Base-by-base conservation (phyloP, 2,113 vertebrate genomes). In the Amazona guildingii region DNA sequence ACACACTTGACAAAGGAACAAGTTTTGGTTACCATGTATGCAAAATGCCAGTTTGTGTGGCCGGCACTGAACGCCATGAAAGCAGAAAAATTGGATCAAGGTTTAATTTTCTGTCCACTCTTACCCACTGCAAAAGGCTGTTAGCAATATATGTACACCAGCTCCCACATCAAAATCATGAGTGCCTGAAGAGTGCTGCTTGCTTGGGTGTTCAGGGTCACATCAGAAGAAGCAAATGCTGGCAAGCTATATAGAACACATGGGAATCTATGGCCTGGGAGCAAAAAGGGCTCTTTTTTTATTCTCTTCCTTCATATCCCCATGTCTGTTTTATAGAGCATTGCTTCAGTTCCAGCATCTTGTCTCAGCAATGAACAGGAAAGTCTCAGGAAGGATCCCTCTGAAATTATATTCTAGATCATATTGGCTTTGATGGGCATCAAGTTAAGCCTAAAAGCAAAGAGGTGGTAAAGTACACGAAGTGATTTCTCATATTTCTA, bases 1-100 rank as follows among this genome's bases (percentile, higher is more conserved):
- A 20, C 6, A 18, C 15, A 41, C 17, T 20, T 41, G 31, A 27
- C 7, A 55, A 18, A 87, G 37, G 21, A 13, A 37, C 4, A 4
- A 0, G 0, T 78, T 82, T 66, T 37, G 23, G 13, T 44, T 74
- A 55, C n/a, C 11, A 51, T 20, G 11, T 41, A 1, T 17, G 16
- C 1, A 6, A 55, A 70, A 46, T 43, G 2, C 8, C 0, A 1
- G 11, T 70, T 57, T 55, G 12, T 35, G 25, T 33, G 35, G 31
- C 69, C 61, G 33, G 37, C 33, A 29, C 48, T 49, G 48, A 63
- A 70, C 25, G 11, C 12, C 25, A 55, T 20, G 41, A 37, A 35
- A 37, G 9, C 37, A 17, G 17, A 63, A 63, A 27, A 55, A 69
- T 10, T 63, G 31, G 10, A 21, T 55, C 35, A 46, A 75, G n/a